phyloP scores from a whole-genome alignment of 2,113 vertebrate genomes.

The Oenanthe melanoleuca region DNA sequence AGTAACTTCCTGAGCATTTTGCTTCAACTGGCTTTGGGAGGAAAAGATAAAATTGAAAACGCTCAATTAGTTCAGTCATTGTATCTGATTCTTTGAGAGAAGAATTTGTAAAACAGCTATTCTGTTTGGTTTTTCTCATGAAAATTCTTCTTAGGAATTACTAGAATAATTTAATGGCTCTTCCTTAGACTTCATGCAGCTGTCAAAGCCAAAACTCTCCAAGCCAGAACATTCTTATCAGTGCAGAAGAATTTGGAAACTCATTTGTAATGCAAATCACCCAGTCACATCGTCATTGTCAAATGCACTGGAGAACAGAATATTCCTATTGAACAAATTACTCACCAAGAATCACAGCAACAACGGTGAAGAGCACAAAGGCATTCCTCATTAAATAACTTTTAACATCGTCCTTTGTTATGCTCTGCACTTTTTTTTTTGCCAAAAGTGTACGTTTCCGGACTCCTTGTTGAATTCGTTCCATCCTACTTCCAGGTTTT shows the following conservation, averaged over 20 bases:
- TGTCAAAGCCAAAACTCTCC: neutral
- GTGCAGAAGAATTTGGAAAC: slow-evolving; percentile 25
- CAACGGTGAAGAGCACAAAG: slow-evolving; percentile 92
- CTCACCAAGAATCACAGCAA: slow-evolving; percentile 93
- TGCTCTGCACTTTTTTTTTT: slow-evolving; percentile 86
- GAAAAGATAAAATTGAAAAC: neutral
- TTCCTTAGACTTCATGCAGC: neutral
- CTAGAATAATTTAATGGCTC: neutral
- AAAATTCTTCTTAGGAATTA: neutral
- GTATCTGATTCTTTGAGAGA: neutral
- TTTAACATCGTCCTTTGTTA: slow-evolving; percentile 86
- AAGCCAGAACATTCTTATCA: slow-evolving; percentile 37
- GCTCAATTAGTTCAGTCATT: neutral
- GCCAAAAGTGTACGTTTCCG: slow-evolving; percentile 83
- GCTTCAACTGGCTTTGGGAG: neutral
- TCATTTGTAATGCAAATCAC: slow-evolving; percentile 43
- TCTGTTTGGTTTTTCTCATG: neutral
- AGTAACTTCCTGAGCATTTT: neutral
- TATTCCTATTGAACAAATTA: slow-evolving; percentile 49
- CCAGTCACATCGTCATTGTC: slow-evolving; percentile 43
- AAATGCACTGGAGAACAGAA: slow-evolving; percentile 50
- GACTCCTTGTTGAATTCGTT: slow-evolving; percentile 85
- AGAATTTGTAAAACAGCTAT: neutral
- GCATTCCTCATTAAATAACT: slow-evolving; percentile 88
- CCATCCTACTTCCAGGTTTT: slow-evolving; percentile 78